A percentile compares a stretch with the other conserved stretches of the same genome.
These are phyloP conservation scores for Aegithalos caudatus DNA, from an alignment of 2,113 vertebrate species.

Conservation along the genomic window DNA sequence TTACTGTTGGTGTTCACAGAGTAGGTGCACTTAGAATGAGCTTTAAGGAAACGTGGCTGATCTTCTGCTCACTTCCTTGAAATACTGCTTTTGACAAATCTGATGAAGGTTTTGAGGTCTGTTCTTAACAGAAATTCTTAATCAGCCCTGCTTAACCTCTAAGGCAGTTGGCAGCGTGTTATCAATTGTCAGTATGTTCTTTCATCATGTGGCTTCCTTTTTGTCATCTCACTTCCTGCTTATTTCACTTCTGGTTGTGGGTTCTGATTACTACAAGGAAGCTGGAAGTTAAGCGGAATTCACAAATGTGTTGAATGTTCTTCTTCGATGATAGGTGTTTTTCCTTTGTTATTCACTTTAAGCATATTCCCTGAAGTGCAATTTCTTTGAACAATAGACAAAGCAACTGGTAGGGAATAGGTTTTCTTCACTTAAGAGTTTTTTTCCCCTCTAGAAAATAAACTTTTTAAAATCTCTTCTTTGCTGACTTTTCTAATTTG, in stretches of 20 bases:
- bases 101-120: not conserved
- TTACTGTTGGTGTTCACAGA: not conserved
- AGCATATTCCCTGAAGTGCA: constrained; percentile 15
- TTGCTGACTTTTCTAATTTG: not conserved
- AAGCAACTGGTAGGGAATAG: not conserved
- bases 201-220: constrained; percentile 42
- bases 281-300: not conserved
- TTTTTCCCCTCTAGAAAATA: not conserved
- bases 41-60: not conserved
- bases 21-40: not conserved
- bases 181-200: not conserved
- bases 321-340: not conserved
- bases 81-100: not conserved
- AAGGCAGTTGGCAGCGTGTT: not conserved
- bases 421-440: not conserved
- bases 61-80: not conserved
- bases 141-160: not conserved
- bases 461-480: not conserved
- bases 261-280: constrained; percentile 21
- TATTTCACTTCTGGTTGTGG: constrained; percentile 15
- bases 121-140: not conserved
- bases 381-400: constrained; percentile 34
- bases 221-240: constrained; percentile 45
- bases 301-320: not conserved
- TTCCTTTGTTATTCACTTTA: not conserved